Base-by-base conservation (phyloP, 2,113 vertebrate genomes). In the Pungitius pungitius region DNA sequence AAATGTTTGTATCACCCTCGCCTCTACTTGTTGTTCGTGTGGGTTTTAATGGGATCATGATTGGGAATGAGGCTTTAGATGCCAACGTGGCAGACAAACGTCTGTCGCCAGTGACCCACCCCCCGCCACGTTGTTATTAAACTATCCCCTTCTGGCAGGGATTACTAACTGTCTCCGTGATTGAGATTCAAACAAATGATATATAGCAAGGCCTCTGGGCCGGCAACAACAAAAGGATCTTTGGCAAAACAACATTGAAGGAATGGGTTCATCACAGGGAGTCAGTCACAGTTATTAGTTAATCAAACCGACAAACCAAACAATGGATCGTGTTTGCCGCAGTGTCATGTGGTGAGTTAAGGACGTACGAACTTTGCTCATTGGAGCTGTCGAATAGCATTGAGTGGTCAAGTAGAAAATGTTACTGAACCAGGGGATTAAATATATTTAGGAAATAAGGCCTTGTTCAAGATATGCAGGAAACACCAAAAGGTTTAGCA, bases 151-250 rank as follows among this genome's bases (percentile, higher is more conserved):
- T 82, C 78, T 86, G 85, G 86, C 89, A 77, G 43, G 84, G 81
- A 89, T 90, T 88, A 84, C 77, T 85, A 90, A 85, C 62, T 77
- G 79, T 51, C 64, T 72, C 63, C 84, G 82, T 87, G 71, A 89
- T 86, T 86, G 82, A 75, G 76, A 87, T 73, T 87, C 66, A 83
- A 84, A 88, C 70, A 85, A n/a, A 82, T 90, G 80, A 76, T 51
- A 63, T 69, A 63, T 76, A 68, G 74, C 76, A 80, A 69, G 12
- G 70, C 72, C 77, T 69, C 69, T 73, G 57, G 63, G 39, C 43
- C 62, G 62, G 56, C 42, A 57, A 59, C 59, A 47, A 77, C 65
- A 71, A 71, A 39, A 22, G 66, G 40, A 70, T 74, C 37, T 71
- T 35, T 0, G 56, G 59, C 51, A 72, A 66, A 65, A 71, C 73